Conservation (phyloP, 2,113 vertebrate species). For the Panthera tigris region DNA sequence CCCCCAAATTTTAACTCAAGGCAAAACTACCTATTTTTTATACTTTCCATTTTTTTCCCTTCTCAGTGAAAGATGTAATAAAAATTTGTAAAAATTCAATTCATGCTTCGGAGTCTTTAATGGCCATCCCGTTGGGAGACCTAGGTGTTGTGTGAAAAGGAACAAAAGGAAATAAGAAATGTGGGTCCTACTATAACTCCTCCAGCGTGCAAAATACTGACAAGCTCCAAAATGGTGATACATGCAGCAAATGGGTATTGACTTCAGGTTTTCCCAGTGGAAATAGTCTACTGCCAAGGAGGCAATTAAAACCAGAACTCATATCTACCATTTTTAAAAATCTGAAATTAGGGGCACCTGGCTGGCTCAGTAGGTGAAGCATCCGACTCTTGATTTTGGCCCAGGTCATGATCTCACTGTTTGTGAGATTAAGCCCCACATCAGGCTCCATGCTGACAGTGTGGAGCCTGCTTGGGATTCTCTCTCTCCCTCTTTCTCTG, state of each 20-base stretch:
- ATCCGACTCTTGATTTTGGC: too few species aligned
- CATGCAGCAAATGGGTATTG: neutral
- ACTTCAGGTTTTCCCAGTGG: neutral
- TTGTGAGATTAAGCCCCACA: too few species aligned
- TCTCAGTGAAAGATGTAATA: conserved; percentile 16
- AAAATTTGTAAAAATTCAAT: neutral
- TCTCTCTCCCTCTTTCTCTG: too few species aligned
- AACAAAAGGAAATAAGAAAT: neutral
- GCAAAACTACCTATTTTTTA: neutral
- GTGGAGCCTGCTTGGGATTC: too few species aligned
- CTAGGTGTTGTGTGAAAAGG: neutral
- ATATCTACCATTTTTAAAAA: neutral
- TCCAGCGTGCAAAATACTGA: neutral
- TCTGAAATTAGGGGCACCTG: neutral
- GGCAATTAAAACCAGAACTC: neutral
- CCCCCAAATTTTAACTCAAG: neutral
- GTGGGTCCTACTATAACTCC: neutral
- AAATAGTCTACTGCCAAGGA: neutral
- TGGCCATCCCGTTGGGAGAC: neutral
- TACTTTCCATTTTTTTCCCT: neutral
- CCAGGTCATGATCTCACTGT: too few species aligned
- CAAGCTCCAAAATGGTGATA: neutral
- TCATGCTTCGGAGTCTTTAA: neutral
- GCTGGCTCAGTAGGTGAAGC: too few species aligned
- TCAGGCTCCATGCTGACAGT: too few species aligned